Base-by-base conservation (phyloP, 2,888 invertebrate species). In the Urechis unicinctus region DNA sequence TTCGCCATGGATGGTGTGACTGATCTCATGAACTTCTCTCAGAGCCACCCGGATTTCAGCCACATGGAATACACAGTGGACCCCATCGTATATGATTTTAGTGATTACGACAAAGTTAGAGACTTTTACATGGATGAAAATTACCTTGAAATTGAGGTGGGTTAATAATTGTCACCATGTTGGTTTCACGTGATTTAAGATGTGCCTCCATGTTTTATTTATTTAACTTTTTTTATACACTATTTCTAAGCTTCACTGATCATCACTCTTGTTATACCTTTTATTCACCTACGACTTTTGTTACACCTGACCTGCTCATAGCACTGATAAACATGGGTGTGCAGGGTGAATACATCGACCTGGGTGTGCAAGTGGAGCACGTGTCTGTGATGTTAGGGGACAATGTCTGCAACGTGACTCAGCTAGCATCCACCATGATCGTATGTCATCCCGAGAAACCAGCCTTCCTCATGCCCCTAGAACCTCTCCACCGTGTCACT, bases 1-100 rank as follows among this genome's bases (percentile, higher is more conserved):
- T 75, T 78, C 53, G 30, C 63, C 3, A 73, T 76, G 76, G 78
- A 78, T 55, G 75, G 71, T 0, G 76, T 75, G 3, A 56, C 56
- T 4, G 52, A 59, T 1, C 59, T 72, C 22, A 48, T 55, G 4
- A 50, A 65, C 5, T 57, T 67, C 25, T 57, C 64, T 3, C 46
- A 62, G n/a, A 57, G 57, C 0, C 49, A 64, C 6, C 60, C 61
- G 2, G 17, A 57, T 3, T 52, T 69, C 6, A 65, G 65, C 4
- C 59, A 63, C 41, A 70, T 75, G 36, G 60, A 65, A 1, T 77
- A 77, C 57, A 70, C 68, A 58, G 70, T 70, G 1, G 72, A 77
- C 60, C 77, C 77, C 3, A 50, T 45, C 9, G 22, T 58, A 17
- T 9, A 48, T 25, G 29, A 13, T 6, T 56, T 58, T 28, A 29